Evolutionary conservation across 2,113 vertebrate genomes (phyloP).

Genomic region (Callocephalon fimbriatum): DNA sequence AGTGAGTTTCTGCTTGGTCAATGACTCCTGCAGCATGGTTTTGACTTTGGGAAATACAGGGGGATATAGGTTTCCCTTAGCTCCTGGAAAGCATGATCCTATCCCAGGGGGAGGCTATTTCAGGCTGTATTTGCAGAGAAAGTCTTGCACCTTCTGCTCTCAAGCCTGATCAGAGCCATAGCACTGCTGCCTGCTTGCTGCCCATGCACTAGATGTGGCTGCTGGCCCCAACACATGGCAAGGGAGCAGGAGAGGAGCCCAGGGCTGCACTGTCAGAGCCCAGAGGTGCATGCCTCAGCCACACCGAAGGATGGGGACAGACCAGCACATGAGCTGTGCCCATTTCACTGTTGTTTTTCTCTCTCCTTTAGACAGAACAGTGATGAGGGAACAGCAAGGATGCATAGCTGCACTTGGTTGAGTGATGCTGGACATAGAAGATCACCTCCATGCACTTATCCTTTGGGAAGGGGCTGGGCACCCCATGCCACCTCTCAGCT

Average conservation of each 20-base stretch:
- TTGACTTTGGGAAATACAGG: not conserved
- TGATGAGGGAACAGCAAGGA: not conserved
- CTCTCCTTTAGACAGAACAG: not conserved
- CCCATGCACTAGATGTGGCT: not conserved
- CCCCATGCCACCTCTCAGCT: not conserved
- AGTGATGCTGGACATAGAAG: not conserved
- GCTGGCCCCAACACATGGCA: not conserved
- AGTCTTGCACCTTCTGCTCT: no score
- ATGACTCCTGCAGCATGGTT: not conserved
- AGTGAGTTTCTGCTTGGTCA: not conserved
- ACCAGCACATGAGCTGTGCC: not conserved
- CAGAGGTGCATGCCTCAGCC: fast-evolving
- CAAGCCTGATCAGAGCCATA: no score
- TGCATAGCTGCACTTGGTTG: not conserved
- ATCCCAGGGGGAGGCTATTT: no score
- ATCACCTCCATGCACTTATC: not conserved
- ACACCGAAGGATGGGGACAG: not conserved
- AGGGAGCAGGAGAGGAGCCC: not conserved
- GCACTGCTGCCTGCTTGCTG: no score
- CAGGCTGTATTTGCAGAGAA: no score
- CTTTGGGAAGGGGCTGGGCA: not conserved
- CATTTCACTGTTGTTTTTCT: not conserved
- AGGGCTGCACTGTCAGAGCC: not conserved
- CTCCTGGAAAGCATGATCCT: not conserved
- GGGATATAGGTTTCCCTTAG: not conserved